Percentiles rank a stretch among this genome's conserved stretches.
These are phyloP conservation scores for Anastrepha ludens DNA, from an alignment of 1,140 invertebrate genomes.

Conservation along the genomic window DNA sequence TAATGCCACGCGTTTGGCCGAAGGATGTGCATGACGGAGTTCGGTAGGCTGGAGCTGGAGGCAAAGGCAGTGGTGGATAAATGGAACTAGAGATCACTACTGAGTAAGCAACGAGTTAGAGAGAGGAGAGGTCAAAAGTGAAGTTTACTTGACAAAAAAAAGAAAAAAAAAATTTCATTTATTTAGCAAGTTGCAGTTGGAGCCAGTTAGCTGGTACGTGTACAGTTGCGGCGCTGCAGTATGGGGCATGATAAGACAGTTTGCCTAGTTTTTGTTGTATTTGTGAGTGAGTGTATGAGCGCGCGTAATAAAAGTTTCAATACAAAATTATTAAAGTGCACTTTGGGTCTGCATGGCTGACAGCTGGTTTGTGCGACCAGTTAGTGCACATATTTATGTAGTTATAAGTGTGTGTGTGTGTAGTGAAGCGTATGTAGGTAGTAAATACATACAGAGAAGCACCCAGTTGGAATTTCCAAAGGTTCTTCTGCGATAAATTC, in stretches of 20 bases:
- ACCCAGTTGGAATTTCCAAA: neutral
- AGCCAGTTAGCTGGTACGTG: neutral
- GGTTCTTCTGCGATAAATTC: too few species aligned
- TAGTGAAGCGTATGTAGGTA: too few species aligned
- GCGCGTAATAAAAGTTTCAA: neutral
- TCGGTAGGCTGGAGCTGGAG: neutral
- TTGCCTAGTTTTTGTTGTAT: neutral
- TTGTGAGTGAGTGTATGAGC: neutral
- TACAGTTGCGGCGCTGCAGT: neutral
- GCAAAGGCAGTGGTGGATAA: neutral
- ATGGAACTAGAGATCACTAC: neutral
- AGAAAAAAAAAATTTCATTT: neutral
- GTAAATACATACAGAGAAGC: neutral
- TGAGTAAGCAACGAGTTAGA: neutral
- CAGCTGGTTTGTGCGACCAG: slow-evolving; percentile 4
- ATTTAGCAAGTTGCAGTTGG: neutral
- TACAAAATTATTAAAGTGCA: slow-evolving; percentile 16
- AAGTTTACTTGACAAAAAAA: neutral
- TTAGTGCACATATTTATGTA: neutral
- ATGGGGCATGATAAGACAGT: neutral
- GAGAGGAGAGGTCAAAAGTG: slow-evolving; percentile 6
- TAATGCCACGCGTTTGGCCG: too few species aligned
- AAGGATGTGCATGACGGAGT: neutral
- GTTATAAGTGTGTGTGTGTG: neutral
- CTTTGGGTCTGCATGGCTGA: neutral